These are phyloP conservation scores for Anthoptus insignis DNA, from an alignment of 2,888 invertebrate species.

Conservation along the genomic window DNA sequence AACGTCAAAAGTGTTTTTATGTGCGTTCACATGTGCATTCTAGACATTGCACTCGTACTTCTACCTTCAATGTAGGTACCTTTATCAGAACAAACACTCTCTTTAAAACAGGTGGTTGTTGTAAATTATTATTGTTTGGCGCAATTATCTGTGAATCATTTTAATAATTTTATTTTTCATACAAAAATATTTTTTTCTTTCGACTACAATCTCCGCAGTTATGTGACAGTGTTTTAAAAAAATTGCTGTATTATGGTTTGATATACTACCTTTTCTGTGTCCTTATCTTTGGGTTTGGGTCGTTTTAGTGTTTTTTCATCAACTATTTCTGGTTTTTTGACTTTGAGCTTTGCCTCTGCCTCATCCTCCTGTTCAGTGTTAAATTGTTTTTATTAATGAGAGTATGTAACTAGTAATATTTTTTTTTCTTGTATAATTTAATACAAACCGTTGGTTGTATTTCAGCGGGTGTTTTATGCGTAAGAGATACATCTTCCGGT, in stretches of 20 bases:
- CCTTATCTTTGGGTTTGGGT: slow-evolving; percentile 71
- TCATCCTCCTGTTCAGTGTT: slow-evolving; percentile 65
- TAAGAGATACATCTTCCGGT: slow-evolving; percentile 80
- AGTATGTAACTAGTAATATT: not conserved
- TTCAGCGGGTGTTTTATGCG: slow-evolving; percentile 82
- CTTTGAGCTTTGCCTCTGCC: slow-evolving; percentile 79
- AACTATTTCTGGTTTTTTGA: slow-evolving; percentile 81
- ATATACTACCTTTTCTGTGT: slow-evolving; percentile 63
- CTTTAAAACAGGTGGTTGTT: slow-evolving; percentile 61
- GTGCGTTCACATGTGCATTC: slow-evolving; percentile 24
- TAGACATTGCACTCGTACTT: slow-evolving; percentile 37
- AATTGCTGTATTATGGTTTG: too few species aligned
- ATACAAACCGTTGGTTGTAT: slow-evolving; percentile 80
- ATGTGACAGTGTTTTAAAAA: too few species aligned
- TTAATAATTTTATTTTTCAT: slow-evolving; percentile 36
- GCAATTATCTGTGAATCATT: slow-evolving; percentile 68
- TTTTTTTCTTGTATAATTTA: not conserved
- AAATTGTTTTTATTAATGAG: slow-evolving; percentile 8
- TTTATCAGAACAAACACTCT: slow-evolving; percentile 70
- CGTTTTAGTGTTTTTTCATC: slow-evolving; percentile 80
- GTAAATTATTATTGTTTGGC: slow-evolving; percentile 58
- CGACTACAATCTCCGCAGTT: too few species aligned
- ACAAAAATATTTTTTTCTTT: too few species aligned
- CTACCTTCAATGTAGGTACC: slow-evolving; percentile 60
- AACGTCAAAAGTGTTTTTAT: slow-evolving; percentile 9